These are phyloP conservation scores for Diploscapter pachys DNA, from an alignment of 1,140 invertebrate genomes.

Conservation along the genomic window DNA sequence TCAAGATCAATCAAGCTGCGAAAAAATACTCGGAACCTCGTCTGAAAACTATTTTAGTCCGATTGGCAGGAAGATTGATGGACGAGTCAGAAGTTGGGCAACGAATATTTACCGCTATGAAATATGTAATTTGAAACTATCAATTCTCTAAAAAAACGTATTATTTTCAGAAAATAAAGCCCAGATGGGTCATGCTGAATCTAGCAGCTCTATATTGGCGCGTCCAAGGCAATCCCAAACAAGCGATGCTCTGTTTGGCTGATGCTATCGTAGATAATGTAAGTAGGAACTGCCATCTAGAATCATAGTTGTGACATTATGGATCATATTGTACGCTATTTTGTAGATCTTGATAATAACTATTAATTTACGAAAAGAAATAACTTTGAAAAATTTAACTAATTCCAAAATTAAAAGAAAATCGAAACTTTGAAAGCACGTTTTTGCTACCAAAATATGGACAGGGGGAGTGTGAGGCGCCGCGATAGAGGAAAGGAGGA, in stretches of 20 bases:
- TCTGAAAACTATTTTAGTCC: conserved; percentile 63
- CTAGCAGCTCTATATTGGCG: conserved; percentile 72
- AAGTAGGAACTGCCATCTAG: neutral
- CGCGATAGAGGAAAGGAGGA: no score
- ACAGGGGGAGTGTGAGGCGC: no score
- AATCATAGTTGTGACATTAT: no score
- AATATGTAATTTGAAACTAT: conserved; percentile 64
- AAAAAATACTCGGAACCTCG: conserved; percentile 59
- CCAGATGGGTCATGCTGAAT: conserved; percentile 68
- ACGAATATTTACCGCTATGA: conserved; percentile 70
- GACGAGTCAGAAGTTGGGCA: conserved; percentile 72
- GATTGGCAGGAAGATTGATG: conserved; percentile 65
- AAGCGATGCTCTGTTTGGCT: conserved; percentile 69
- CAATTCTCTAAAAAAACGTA: no score
- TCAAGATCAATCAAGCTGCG: conserved; percentile 50
- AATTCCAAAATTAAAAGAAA: no score
- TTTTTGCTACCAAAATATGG: no score
- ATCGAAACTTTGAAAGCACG: no score
- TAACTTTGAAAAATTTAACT: no score
- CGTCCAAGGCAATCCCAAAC: conserved; percentile 66
- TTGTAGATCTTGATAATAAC: no score
- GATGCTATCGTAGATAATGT: conserved; percentile 60
- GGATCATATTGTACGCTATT: no score
- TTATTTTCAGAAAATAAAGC: conserved; percentile 61
- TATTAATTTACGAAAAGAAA: no score